phyloP scores from a whole-genome alignment of 2,888 invertebrate species.

The Coremacera marginata region DNA sequence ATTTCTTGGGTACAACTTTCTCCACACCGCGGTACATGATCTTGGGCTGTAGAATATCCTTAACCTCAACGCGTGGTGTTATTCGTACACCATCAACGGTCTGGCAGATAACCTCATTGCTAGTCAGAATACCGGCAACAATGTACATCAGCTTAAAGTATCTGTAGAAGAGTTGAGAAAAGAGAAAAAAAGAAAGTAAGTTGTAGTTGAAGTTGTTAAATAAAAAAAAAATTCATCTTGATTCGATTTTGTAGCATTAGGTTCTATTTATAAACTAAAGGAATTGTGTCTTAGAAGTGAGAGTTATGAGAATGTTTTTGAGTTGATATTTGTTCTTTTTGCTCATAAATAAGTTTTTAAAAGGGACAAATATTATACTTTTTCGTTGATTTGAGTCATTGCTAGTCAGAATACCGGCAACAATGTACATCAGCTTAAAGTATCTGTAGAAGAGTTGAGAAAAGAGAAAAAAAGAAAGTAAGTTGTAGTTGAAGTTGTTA shows the following conservation, averaged over 20 bases:
- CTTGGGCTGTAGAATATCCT: constrained; percentile 47
- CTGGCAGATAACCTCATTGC: constrained; percentile 65
- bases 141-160: constrained; percentile 67
- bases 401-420: constrained; percentile 64
- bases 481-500: too few relatives aligned
- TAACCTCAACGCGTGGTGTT: constrained; percentile 61
- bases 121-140: constrained; percentile 64
- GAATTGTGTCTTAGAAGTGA: too few relatives aligned
- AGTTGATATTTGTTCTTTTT: too few relatives aligned
- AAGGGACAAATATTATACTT: too few relatives aligned
- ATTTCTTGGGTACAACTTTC: constrained; percentile 42
- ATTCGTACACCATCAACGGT: constrained; percentile 65
- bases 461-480: background rate
- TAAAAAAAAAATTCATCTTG: too few relatives aligned
- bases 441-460: constrained; percentile 52
- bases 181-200: background rate
- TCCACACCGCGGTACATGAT: constrained; percentile 43
- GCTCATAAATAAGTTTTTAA: too few relatives aligned
- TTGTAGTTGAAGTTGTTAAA: too few relatives aligned
- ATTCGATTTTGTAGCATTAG: too few relatives aligned
- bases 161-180: constrained; percentile 48
- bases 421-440: constrained; percentile 66
- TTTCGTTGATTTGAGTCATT: constrained; percentile 50
- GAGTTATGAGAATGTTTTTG: too few relatives aligned
- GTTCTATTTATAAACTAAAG: too few relatives aligned